Conservation (phyloP, 2,797 vertebrate species). For the Nothura maculosa region DNA sequence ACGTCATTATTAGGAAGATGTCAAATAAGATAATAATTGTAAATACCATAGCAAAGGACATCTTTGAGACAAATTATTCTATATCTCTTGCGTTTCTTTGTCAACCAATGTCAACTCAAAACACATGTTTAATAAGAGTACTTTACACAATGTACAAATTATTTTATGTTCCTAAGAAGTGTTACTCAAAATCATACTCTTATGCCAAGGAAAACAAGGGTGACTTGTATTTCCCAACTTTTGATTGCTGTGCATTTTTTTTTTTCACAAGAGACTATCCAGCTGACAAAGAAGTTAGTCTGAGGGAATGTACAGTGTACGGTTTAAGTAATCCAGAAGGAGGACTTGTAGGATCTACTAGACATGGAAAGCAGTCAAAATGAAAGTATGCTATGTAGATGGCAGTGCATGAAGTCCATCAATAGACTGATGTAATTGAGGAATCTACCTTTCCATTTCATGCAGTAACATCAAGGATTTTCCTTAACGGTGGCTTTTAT, state of each 20-base stretch:
- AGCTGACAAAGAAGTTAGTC: background rate
- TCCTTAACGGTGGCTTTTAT: background rate
- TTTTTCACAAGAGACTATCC: background rate
- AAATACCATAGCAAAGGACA: slow-evolving; percentile 23
- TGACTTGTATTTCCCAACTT: slow-evolving; percentile 24
- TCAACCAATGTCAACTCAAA: background rate
- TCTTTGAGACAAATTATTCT: background rate
- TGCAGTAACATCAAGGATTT: background rate
- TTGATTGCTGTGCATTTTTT: background rate
- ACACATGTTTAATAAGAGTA: background rate
- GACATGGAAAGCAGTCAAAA: background rate
- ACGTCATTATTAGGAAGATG: background rate
- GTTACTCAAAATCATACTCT: background rate
- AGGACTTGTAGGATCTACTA: background rate
- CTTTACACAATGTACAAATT: background rate
- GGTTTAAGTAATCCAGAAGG: background rate
- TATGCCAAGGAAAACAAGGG: slow-evolving; percentile 1
- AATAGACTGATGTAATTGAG: background rate
- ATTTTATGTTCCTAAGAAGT: background rate
- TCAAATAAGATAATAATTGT: background rate
- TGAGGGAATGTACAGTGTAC: background rate
- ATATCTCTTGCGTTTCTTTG: background rate
- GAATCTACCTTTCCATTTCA: background rate
- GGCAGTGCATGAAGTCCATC: background rate
- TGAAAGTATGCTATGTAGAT: background rate